Conservation (phyloP, 2,797 vertebrate species). For the Anguilla marmorata region DNA sequence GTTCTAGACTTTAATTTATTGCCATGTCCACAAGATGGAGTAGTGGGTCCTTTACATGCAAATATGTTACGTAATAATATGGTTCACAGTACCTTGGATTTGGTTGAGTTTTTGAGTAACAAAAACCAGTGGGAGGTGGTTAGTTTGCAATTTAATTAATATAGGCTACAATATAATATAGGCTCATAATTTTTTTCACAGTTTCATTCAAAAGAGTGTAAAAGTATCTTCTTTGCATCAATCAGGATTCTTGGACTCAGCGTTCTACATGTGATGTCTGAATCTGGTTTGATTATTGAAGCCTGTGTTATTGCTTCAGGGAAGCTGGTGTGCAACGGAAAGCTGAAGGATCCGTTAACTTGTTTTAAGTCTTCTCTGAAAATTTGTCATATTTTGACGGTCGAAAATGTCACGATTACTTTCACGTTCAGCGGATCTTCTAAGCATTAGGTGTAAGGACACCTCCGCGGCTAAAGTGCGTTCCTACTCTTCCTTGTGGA, state of each 20-base stretch:
- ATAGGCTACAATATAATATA: neutral
- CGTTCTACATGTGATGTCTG: neutral
- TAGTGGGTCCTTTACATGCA: too few relatives aligned
- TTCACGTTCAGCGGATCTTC: slow-evolving; percentile 39
- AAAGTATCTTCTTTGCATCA: neutral
- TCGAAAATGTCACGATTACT: slow-evolving; percentile 60
- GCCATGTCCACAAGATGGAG: too few relatives aligned
- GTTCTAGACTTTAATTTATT: too few relatives aligned
- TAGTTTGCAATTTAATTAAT: neutral
- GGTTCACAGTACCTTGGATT: neutral
- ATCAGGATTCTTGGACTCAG: neutral
- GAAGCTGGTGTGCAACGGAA: neutral
- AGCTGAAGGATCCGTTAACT: too few relatives aligned
- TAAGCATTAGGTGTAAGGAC: slow-evolving; percentile 47
- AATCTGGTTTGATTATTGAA: slow-evolving; percentile 45
- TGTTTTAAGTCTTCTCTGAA: neutral
- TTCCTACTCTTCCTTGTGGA: slow-evolving; percentile 31
- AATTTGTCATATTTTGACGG: neutral
- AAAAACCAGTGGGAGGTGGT: neutral
- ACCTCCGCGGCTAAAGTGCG: neutral
- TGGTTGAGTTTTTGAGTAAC: neutral
- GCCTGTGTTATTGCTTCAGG: slow-evolving; percentile 44
- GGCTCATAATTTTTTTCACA: neutral
- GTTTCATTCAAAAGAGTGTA: neutral
- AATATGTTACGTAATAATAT: neutral